Percentiles rank a stretch among this genome's conserved stretches.
phyloP scores from a whole-genome alignment of 2,113 vertebrate genomes.

The Leptobrachium ailaonicum region DNA sequence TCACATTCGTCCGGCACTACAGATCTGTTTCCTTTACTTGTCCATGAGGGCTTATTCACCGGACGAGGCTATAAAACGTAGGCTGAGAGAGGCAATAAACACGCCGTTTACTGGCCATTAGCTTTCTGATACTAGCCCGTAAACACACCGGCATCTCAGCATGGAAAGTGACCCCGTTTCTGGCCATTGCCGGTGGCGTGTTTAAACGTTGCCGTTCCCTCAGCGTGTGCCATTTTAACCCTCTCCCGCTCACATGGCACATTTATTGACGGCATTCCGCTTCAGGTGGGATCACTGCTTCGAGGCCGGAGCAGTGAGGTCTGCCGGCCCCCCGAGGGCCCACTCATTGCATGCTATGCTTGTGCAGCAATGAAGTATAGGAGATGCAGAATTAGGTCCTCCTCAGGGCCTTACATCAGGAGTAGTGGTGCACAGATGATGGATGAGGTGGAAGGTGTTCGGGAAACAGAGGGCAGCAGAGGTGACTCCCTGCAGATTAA shows the following conservation, averaged over 20 bases:
- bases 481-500: constrained; percentile 49
- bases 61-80: neutral
- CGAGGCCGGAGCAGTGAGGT: constrained; percentile 29
- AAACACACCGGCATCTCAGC: neutral
- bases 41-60: neutral
- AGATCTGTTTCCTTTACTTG: neutral
- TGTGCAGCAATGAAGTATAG: constrained; percentile 11
- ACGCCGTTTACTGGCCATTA: constrained; percentile 22
- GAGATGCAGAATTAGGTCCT: constrained; percentile 19
- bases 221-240: constrained; percentile 10
- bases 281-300: constrained; percentile 26
- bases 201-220: constrained; percentile 14
- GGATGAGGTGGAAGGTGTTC: constrained; percentile 41
- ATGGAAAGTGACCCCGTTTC: neutral
- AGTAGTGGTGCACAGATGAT: constrained; percentile 46
- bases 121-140: constrained; percentile 21
- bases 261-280: neutral
- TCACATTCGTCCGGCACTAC: neutral
- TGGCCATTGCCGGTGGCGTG: constrained; percentile 6
- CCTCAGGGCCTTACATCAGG: constrained; percentile 15
- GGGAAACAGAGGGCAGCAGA: constrained; percentile 42
- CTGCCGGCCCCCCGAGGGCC: constrained; percentile 14
- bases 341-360: constrained; percentile 22
- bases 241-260: neutral
- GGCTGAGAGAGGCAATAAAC: neutral